Percentiles rank a stretch among this genome's conserved stretches.
Evolutionary conservation across 2,113 vertebrate genomes (phyloP).

Genomic region (Anarrhichthys ocellatus): DNA sequence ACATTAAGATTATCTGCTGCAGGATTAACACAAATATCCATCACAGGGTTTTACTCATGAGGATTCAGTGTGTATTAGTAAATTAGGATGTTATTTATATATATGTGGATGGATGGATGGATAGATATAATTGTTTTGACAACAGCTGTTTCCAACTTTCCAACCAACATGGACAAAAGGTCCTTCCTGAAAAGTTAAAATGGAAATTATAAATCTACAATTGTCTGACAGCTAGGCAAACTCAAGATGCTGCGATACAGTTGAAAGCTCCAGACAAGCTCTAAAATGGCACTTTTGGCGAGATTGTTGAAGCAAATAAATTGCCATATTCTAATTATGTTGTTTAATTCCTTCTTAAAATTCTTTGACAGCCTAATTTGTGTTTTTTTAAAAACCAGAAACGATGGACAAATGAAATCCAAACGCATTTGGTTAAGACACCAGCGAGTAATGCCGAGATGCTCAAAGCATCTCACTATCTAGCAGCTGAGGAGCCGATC

Average conservation of each 20-base stretch:
- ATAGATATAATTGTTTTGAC: background rate
- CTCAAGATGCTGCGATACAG: background rate
- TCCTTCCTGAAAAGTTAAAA: background rate
- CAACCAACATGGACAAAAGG: background rate
- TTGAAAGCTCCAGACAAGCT: background rate
- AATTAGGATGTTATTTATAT: background rate
- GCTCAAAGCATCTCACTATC: background rate
- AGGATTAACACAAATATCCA: background rate
- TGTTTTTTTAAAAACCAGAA: background rate
- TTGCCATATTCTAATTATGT: background rate
- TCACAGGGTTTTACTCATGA: background rate
- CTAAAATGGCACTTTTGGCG: background rate
- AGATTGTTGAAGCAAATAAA: background rate
- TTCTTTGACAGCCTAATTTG: background rate
- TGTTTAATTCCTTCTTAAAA: background rate
- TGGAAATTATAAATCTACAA: background rate
- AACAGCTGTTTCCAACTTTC: background rate
- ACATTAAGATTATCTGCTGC: background rate
- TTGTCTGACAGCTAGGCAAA: background rate
- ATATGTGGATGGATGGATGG: background rate
- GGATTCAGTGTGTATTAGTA: background rate
- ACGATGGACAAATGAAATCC: background rate
- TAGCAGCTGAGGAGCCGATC: slow-evolving; percentile 24
- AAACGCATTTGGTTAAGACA: background rate
- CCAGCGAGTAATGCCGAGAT: background rate